Evolutionary conservation across 2,113 vertebrate genomes (phyloP).

Genomic region (Tychaedon coryphoeus): DNA sequence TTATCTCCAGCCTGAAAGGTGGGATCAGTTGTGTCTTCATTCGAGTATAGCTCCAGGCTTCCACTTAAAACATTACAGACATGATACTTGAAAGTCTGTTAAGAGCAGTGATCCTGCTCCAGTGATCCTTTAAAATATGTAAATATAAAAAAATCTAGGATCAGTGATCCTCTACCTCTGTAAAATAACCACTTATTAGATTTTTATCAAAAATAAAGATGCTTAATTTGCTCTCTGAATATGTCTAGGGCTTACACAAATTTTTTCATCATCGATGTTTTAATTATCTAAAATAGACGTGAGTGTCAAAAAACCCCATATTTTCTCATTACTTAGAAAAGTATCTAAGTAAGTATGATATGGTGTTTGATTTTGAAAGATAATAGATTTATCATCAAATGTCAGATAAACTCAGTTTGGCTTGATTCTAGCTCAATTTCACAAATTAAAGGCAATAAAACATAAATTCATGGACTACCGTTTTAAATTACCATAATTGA

Average conservation of each 20-base stretch:
- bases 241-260: neutral
- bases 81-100: neutral
- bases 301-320: neutral
- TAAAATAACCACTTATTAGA: neutral
- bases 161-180: neutral
- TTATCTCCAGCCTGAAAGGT: slow-evolving; percentile 19
- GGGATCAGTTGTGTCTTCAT: neutral
- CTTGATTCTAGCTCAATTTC: neutral
- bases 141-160: neutral
- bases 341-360: neutral
- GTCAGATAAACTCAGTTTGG: neutral
- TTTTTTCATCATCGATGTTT: neutral
- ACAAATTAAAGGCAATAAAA: neutral
- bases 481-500: neutral
- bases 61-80: neutral
- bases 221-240: neutral
- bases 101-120: neutral
- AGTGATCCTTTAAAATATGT: neutral
- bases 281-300: neutral
- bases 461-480: neutral
- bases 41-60: neutral
- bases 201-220: neutral
- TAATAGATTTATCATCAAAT: neutral
- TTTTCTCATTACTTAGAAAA: neutral
- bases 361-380: neutral